Conservation (phyloP, 2,888 invertebrate genomes). For the Lasioglossum zephyrum region DNA sequence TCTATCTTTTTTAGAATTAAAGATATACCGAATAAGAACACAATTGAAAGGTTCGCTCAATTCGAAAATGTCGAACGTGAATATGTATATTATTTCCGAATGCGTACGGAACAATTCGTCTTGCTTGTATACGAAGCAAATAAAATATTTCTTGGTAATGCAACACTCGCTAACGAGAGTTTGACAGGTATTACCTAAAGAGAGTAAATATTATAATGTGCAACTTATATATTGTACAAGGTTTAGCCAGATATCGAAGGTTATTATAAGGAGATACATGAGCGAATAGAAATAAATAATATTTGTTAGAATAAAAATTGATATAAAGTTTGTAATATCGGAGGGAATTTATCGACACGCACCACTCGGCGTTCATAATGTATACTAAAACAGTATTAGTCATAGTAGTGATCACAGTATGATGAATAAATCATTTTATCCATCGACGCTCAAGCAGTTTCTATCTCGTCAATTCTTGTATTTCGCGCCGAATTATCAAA, state of each 20-base stretch:
- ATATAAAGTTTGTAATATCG: conserved; percentile 36
- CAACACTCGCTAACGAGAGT: background rate
- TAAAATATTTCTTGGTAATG: conserved; percentile 5
- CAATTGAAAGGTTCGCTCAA: conserved; percentile 24
- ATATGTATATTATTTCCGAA: conserved; percentile 11
- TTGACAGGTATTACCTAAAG: background rate
- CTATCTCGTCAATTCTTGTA: conserved; percentile 65
- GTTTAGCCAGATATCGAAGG: background rate
- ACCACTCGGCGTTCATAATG: conserved; percentile 12
- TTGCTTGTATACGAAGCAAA: conserved; percentile 15
- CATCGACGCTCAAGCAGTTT: conserved; percentile 63
- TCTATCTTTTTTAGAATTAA: background rate
- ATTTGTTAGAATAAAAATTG: conserved; percentile 33
- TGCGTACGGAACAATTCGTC: background rate
- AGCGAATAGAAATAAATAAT: conserved; percentile 24
- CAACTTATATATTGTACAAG: conserved; percentile 17
- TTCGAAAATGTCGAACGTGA: conserved; percentile 3
- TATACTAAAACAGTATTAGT: conserved; percentile 8
- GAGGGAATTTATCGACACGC: conserved; percentile 24
- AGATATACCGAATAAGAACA: background rate
- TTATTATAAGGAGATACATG: background rate
- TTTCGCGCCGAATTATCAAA: conserved; percentile 46
- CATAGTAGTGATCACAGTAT: conserved; percentile 12
- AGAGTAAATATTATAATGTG: background rate
- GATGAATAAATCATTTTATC: conserved; percentile 49